phyloP scores from a whole-genome alignment of 2,113 vertebrate genomes.

The Xiphophorus hellerii region DNA sequence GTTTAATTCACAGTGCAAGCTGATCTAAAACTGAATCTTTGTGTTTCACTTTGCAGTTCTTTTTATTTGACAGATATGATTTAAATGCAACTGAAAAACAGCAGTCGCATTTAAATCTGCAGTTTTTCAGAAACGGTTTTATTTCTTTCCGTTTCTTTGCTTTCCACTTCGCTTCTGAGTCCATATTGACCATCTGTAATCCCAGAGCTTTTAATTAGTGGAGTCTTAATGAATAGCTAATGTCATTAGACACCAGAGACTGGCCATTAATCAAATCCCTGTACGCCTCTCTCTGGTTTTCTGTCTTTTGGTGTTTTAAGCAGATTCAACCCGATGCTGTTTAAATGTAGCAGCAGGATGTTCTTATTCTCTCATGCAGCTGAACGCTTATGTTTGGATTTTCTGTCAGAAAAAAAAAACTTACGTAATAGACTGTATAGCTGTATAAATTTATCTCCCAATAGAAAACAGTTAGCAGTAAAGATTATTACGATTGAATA shows the following conservation, averaged over 20 bases:
- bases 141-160: constrained; percentile 8
- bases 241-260: constrained; percentile 26
- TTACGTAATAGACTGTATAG: no score
- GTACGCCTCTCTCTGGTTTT: background rate
- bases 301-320: constrained; percentile 3
- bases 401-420: no score
- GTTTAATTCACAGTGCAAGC: constrained; percentile 4
- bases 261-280: constrained; percentile 18
- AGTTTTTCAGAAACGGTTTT: background rate
- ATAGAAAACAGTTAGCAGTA: no score
- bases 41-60: background rate
- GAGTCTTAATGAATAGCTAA: constrained; percentile 26
- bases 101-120: background rate
- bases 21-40: background rate
- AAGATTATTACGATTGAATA: no score
- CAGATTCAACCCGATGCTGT: background rate
- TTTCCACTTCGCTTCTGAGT: background rate
- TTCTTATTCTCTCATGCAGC: background rate
- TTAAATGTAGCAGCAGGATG: background rate
- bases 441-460: no score
- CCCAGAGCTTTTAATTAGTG: constrained; percentile 46
- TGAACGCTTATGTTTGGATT: background rate
- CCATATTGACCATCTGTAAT: constrained; percentile 12
- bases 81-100: no score
- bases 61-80: background rate